Conservation (phyloP, 2,113 vertebrate genomes). For the Nymphicus hollandicus region DNA sequence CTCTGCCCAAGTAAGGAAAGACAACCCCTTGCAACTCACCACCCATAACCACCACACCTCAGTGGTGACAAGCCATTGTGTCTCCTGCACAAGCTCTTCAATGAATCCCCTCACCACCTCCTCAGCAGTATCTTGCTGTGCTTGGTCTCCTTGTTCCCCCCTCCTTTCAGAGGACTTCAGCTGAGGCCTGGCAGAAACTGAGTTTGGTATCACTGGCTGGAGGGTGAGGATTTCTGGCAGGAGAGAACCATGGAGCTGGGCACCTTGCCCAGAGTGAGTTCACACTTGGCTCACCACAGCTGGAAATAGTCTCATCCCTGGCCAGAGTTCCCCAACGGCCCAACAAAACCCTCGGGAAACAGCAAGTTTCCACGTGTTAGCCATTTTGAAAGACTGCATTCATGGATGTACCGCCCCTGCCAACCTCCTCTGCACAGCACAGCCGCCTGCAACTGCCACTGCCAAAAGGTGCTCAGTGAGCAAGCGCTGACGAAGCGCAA, state of each 20-base stretch:
- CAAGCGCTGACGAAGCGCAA: neutral
- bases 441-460: accelerated
- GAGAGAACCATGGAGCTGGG: conserved; percentile 23
- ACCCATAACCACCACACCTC: neutral
- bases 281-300: conserved; percentile 56
- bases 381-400: neutral
- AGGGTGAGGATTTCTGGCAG: conserved; percentile 27
- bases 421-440: neutral
- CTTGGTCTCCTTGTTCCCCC: neutral
- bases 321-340: conserved; percentile 9
- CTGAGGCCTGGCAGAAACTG: neutral
- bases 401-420: neutral
- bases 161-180: neutral
- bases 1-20: neutral
- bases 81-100: neutral
- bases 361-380: conserved; percentile 8
- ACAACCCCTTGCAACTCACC: neutral
- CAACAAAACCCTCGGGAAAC: conserved; percentile 26
- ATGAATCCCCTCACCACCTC: neutral
- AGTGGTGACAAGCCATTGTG: accelerated
- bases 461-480: neutral
- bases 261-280: conserved; percentile 49
- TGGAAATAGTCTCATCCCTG: conserved; percentile 41
- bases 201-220: neutral
- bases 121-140: neutral